Base-by-base conservation (phyloP, 1,140 invertebrate species). In the Eumeta japonica region DNA sequence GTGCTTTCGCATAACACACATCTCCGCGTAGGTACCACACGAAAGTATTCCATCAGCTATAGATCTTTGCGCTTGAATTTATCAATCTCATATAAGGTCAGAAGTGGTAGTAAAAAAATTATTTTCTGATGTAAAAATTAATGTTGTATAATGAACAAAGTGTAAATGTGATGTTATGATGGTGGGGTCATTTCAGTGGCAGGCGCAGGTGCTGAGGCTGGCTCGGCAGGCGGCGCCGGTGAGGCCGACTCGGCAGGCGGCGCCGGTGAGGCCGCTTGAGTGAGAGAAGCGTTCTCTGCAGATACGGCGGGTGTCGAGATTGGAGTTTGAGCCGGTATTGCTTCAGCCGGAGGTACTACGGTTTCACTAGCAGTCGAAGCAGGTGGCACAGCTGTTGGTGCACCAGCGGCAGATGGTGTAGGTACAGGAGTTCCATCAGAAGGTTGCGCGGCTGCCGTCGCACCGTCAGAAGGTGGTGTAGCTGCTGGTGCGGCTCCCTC, bases 21-120 rank as follows among this genome's bases (percentile, higher is more conserved):
- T 50, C 41, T 61, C 65, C 62, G 41, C 43, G 18, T 28, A 17
- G 13, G 16, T 13, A 37, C 35, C 34, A 14, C 27, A 39, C 27
- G 43, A 50, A 36, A 58, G 43, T 53, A 67, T 73, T 73, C 62
- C 66, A 73, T 66, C 62, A 71, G 66, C 65, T 73, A 73, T 58
- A 41, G 5, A 5, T 16, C 10, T 16, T 33, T 33, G 7, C 13
- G n/a, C n/a, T n/a, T 7, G n/a, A 24, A n/a, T n/a, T 7, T 24
- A 7, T 24, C 20, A 24, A 24, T 7, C 7, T n/a, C 7, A n/a
- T 7, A 7, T 24, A 24, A n/a, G 20, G 7, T 24, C 7, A 24
- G 20, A 7, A 24, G 20, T 7, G 20, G 20, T 24, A 7, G 20
- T 24, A 24, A 7, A n/a, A 7, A 24, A 7, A 24, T n/a, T n/a